phyloP scores from a whole-genome alignment of 2,797 vertebrate genomes.

The Eidolon dupreanum region DNA sequence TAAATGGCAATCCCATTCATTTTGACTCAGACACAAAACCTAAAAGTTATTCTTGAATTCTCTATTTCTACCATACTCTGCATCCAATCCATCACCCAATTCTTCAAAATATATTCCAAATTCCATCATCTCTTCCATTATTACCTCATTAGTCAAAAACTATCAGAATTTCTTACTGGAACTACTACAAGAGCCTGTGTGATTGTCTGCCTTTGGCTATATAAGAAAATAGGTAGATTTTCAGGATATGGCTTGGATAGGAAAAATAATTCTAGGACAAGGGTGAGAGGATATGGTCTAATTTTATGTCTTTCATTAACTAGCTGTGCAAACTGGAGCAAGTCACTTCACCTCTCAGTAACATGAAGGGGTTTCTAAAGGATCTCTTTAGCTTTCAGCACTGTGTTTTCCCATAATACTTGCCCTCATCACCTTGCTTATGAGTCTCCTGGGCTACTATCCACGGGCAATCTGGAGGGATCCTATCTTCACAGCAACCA shows the following conservation, averaged over 20 bases:
- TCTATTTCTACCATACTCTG: neutral
- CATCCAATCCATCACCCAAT: neutral
- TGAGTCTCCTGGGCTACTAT: neutral
- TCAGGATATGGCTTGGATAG: neutral
- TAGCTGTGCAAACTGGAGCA: neutral
- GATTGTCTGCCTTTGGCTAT: neutral
- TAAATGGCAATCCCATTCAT: neutral
- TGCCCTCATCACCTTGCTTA: neutral
- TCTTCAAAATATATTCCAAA: constrained; percentile 1
- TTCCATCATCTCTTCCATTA: neutral
- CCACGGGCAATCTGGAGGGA: neutral
- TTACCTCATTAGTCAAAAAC: neutral
- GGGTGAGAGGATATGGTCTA: neutral
- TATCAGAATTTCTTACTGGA: neutral
- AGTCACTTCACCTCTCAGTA: neutral
- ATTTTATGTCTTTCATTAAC: neutral
- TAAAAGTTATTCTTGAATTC: neutral
- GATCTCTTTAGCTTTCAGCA: neutral
- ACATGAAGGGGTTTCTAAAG: neutral
- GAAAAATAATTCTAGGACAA: neutral
- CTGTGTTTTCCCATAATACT: neutral
- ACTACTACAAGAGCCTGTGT: neutral
- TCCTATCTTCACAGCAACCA: neutral
- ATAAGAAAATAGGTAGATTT: neutral
- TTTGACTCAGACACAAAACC: neutral